Conservation (phyloP, 2,888 invertebrate genomes). For the Branchinecta sandiegonensis region DNA sequence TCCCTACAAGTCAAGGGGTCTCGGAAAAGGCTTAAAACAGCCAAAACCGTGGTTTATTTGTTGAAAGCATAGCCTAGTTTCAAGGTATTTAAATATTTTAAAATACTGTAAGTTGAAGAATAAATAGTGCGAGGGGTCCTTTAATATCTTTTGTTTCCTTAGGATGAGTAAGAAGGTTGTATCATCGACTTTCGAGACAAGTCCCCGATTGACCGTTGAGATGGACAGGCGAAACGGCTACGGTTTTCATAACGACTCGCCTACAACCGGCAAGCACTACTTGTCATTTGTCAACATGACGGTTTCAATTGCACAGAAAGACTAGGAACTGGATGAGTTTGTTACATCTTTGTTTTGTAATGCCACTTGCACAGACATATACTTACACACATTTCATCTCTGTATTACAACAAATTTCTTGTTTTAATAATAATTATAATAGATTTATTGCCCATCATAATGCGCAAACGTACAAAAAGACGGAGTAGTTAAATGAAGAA, state of each 20-base stretch:
- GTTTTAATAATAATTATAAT: too few species aligned
- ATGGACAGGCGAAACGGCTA: slow-evolving; percentile 22
- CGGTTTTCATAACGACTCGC: slow-evolving; percentile 23
- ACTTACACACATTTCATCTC: background rate
- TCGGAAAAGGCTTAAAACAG: too few species aligned
- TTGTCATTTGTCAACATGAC: slow-evolving; percentile 21
- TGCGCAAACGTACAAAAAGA: too few species aligned
- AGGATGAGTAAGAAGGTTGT: slow-evolving; percentile 21
- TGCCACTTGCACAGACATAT: slow-evolving; percentile 55
- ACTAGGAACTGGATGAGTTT: background rate
- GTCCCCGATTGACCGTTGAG: slow-evolving; percentile 20
- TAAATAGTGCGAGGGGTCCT: too few species aligned
- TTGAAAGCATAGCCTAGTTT: too few species aligned
- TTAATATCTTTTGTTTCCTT: background rate
- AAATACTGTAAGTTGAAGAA: too few species aligned
- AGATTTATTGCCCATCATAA: too few species aligned
- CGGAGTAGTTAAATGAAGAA: too few species aligned
- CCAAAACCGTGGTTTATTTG: too few species aligned
- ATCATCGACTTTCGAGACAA: slow-evolving; percentile 20
- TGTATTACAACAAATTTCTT: too few species aligned
- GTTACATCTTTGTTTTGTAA: slow-evolving; percentile 75
- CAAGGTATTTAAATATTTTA: too few species aligned
- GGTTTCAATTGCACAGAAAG: slow-evolving; percentile 18
- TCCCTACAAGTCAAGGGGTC: too few species aligned
- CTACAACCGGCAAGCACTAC: slow-evolving; percentile 21